phyloP scores from a whole-genome alignment of 2,797 vertebrate genomes.

The Oceanodroma leucorhoa region DNA sequence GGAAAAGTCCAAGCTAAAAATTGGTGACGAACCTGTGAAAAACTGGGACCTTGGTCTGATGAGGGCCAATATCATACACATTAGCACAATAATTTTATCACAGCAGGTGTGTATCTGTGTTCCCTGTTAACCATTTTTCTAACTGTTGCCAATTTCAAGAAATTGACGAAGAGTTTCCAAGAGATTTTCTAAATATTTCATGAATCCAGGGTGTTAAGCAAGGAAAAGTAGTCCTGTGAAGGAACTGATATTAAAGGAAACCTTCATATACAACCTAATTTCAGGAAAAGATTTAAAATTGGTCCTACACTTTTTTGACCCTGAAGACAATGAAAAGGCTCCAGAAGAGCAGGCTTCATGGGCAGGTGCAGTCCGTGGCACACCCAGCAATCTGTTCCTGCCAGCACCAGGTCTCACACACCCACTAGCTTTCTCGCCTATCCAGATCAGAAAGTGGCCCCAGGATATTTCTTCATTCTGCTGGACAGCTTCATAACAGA shows the following conservation, averaged over 20 bases:
- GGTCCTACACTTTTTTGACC: not conserved
- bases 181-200: not conserved
- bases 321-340: not conserved
- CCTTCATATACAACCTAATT: not conserved
- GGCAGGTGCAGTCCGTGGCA: not conserved
- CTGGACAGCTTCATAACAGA: not conserved
- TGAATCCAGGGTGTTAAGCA: not conserved
- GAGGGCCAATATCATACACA: not conserved
- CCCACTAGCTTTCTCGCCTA: not conserved
- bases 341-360: not conserved
- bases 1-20: not conserved
- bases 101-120: not conserved
- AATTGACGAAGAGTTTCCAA: not conserved
- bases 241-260: not conserved
- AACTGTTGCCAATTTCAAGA: not conserved
- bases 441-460: not conserved
- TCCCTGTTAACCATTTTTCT: not conserved
- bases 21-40: not conserved
- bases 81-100: not conserved
- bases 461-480: not conserved
- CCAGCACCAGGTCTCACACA: not conserved
- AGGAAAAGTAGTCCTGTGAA: not conserved
- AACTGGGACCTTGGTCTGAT: not conserved
- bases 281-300: not conserved
- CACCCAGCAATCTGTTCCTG: not conserved